These are phyloP conservation scores for Epinephelus cyanopodus DNA, from an alignment of 2,113 vertebrate genomes.

Conservation along the genomic window DNA sequence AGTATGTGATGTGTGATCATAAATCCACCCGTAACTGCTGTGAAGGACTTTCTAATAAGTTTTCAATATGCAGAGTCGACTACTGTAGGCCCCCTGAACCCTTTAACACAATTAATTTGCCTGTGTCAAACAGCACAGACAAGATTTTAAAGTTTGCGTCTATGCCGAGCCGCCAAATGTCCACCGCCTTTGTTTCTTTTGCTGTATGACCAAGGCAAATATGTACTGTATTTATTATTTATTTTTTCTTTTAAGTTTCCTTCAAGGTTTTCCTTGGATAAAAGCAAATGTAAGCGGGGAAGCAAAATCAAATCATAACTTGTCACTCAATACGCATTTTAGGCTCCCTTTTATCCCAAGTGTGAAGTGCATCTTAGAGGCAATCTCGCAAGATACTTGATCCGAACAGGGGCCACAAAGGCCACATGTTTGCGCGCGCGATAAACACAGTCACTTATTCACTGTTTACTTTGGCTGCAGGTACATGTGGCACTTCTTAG, in stretches of 20 bases:
- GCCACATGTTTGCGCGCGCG: neutral
- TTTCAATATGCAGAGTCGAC: neutral
- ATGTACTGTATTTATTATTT: neutral
- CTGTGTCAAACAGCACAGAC: neutral
- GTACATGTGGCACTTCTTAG: constrained; percentile 40
- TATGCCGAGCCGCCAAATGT: neutral
- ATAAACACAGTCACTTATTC: constrained; percentile 5
- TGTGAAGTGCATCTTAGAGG: constrained; percentile 12
- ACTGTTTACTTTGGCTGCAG: constrained; percentile 37
- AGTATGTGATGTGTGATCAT: neutral
- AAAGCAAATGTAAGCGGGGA: constrained; percentile 25
- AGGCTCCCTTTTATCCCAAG: constrained; percentile 4
- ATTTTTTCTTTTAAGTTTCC: constrained; percentile 2
- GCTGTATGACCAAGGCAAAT: constrained; percentile 5
- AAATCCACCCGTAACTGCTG: neutral
- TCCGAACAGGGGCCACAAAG: neutral
- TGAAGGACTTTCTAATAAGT: neutral
- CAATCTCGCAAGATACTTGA: constrained; percentile 4
- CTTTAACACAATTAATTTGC: constrained; percentile 8
- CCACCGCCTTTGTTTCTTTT: neutral
- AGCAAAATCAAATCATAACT: constrained; percentile 21
- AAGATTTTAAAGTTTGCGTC: constrained; percentile 8
- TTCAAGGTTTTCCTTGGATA: constrained; percentile 15
- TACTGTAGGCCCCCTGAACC: neutral
- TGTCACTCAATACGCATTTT: constrained; percentile 37